Percentiles rank a stretch among this genome's conserved stretches.
Evolutionary conservation across 2,113 vertebrate genomes (phyloP).

Genomic region (Odontesthes bonariensis): DNA sequence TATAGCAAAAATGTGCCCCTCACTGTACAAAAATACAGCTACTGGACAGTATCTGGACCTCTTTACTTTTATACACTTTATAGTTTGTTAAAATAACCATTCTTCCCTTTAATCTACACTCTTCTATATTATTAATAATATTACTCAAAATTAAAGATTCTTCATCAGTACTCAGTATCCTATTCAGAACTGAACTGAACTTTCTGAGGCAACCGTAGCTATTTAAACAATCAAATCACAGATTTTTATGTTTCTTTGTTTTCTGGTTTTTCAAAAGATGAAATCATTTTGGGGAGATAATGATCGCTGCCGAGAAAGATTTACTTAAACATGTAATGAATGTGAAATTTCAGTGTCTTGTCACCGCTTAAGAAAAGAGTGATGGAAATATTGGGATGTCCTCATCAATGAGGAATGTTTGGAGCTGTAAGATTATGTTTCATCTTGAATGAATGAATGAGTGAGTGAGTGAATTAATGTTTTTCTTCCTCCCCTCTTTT

Average conservation of each 20-base stretch:
- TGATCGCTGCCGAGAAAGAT: neutral
- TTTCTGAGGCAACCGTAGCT: too few relatives aligned
- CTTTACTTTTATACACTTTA: too few relatives aligned
- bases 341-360: slow-evolving; percentile 34
- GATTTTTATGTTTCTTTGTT: slow-evolving; percentile 29
- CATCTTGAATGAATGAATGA: slow-evolving; percentile 39
- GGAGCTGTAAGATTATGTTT: slow-evolving; percentile 38
- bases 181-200: too few relatives aligned
- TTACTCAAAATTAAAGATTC: too few relatives aligned
- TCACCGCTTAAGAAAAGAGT: slow-evolving; percentile 15
- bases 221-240: slow-evolving; percentile 10
- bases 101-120: too few relatives aligned
- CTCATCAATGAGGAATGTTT: slow-evolving; percentile 20
- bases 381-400: slow-evolving; percentile 32
- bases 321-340: slow-evolving; percentile 27
- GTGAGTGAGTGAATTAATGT: neutral
- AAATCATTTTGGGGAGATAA: slow-evolving; percentile 31
- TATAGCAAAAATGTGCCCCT: too few relatives aligned
- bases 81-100: too few relatives aligned
- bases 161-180: too few relatives aligned
- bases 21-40: too few relatives aligned
- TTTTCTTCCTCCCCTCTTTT: neutral
- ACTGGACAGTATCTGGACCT: too few relatives aligned
- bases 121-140: too few relatives aligned
- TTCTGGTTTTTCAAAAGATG: slow-evolving; percentile 30